Evolutionary conservation across 2,113 vertebrate species (phyloP).

Genomic region (Fukomys damarensis): DNA sequence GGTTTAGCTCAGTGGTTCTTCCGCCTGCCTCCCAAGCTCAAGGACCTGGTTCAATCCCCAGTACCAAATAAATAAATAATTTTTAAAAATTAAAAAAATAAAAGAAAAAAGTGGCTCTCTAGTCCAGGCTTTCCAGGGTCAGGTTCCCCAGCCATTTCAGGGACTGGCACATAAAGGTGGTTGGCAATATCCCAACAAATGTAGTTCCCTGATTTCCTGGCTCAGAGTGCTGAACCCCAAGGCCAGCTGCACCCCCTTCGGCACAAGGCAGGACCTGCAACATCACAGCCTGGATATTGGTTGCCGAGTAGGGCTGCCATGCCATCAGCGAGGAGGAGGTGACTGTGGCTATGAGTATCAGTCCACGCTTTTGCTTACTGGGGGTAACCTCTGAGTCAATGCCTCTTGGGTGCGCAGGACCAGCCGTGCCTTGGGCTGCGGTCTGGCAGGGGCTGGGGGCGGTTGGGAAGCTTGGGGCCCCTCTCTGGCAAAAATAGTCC

Average conservation of each 20-base stretch:
- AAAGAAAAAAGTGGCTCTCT: neutral
- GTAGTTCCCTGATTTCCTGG: neutral
- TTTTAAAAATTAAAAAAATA: no score
- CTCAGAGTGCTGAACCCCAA: neutral
- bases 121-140: neutral
- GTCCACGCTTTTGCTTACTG: slow-evolving; percentile 57
- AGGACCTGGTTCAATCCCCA: no score
- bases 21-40: no score
- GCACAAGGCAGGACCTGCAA: neutral
- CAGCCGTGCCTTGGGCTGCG: slow-evolving; percentile 74
- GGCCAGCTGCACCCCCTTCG: neutral
- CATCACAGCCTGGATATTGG: neutral
- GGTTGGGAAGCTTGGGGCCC: slow-evolving; percentile 81
- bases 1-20: no score
- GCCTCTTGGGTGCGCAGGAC: slow-evolving; percentile 55
- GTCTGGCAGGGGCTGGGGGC: slow-evolving; percentile 80
- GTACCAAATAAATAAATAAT: no score
- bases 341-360: slow-evolving; percentile 69
- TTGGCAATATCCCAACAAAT: neutral
- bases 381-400: slow-evolving; percentile 75
- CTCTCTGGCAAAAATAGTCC: slow-evolving; percentile 84
- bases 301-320: neutral
- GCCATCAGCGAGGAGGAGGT: slow-evolving; percentile 61
- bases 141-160: neutral
- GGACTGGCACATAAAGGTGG: neutral